Evolutionary conservation across 2,797 vertebrate genomes (phyloP).

Genomic region (Pangasius krempfi): DNA sequence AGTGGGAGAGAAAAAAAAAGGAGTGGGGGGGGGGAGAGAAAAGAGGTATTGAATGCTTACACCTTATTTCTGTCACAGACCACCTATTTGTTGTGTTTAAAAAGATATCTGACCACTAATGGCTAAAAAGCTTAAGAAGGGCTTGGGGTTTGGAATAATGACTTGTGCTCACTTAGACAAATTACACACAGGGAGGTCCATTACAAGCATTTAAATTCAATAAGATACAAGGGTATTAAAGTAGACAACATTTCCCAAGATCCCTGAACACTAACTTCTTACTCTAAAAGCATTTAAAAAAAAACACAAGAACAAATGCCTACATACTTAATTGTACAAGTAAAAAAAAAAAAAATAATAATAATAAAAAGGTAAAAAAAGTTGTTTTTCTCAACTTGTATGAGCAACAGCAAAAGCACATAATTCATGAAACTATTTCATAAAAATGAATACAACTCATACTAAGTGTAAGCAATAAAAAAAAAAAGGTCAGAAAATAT

Average conservation of each 20-base stretch:
- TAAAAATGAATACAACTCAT: slow-evolving; percentile 37
- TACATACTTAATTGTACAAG: slow-evolving; percentile 42
- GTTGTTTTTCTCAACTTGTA: slow-evolving; percentile 22
- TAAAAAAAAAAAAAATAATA: slow-evolving; percentile 27
- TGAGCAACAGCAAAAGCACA: slow-evolving; percentile 14
- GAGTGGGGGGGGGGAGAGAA: background rate
- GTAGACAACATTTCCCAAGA: slow-evolving; percentile 56
- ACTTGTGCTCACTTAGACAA: slow-evolving; percentile 79
- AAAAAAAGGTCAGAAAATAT: slow-evolving; percentile 38
- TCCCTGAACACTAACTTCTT: slow-evolving; percentile 58
- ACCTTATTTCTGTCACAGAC: slow-evolving; percentile 78
- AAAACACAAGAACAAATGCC: slow-evolving; percentile 12
- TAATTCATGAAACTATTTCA: slow-evolving; percentile 6
- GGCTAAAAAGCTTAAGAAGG: slow-evolving; percentile 56
- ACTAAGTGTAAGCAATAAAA: slow-evolving; percentile 43
- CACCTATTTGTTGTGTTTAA: slow-evolving; percentile 73
- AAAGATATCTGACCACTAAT: slow-evolving; percentile 73
- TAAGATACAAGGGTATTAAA: slow-evolving; percentile 66
- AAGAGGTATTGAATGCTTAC: slow-evolving; percentile 75
- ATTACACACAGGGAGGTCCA: slow-evolving; percentile 72
- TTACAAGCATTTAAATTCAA: slow-evolving; percentile 67
- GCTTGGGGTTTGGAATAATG: slow-evolving; percentile 72
- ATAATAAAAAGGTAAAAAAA: slow-evolving; percentile 9
- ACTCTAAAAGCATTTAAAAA: slow-evolving; percentile 36
- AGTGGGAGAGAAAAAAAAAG: slow-evolving; percentile 40